Evolutionary conservation across 2,113 vertebrate species (phyloP).

Genomic region (Martes martes): DNA sequence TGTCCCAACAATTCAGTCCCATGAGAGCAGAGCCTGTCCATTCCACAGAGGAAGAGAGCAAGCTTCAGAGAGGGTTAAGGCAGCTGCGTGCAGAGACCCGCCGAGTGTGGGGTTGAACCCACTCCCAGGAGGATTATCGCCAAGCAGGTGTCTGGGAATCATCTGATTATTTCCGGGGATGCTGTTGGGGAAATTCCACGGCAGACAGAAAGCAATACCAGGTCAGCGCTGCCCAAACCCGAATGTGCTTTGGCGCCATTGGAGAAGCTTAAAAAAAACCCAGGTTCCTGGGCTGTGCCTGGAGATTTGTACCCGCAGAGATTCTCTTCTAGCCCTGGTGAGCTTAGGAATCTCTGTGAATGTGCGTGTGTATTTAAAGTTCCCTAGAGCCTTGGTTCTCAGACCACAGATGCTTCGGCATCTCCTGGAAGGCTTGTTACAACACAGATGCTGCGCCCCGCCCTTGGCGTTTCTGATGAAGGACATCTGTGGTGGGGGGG

Average conservation of each 20-base stretch:
- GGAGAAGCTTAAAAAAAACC: background rate
- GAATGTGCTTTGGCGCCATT: too few species aligned
- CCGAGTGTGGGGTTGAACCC: background rate
- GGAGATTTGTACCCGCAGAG: background rate
- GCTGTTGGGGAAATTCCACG: background rate
- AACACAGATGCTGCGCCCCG: background rate
- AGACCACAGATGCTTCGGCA: fast-evolving
- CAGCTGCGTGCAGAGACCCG: background rate
- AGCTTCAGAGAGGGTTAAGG: background rate
- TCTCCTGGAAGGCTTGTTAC: background rate
- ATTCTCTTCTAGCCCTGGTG: background rate
- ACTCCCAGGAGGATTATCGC: background rate
- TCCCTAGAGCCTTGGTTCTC: background rate
- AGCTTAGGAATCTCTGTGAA: background rate
- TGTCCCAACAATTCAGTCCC: background rate
- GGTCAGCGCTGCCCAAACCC: background rate
- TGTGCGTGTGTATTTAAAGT: background rate
- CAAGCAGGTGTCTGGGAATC: background rate
- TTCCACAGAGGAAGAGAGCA: background rate
- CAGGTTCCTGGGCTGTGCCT: background rate
- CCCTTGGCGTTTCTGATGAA: background rate
- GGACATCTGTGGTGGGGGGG: background rate
- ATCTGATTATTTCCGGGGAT: background rate
- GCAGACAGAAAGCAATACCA: background rate
- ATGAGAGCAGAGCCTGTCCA: background rate